Evolutionary conservation across 2,888 invertebrate genomes (phyloP).

Genomic region (Incurvaria masculella): DNA sequence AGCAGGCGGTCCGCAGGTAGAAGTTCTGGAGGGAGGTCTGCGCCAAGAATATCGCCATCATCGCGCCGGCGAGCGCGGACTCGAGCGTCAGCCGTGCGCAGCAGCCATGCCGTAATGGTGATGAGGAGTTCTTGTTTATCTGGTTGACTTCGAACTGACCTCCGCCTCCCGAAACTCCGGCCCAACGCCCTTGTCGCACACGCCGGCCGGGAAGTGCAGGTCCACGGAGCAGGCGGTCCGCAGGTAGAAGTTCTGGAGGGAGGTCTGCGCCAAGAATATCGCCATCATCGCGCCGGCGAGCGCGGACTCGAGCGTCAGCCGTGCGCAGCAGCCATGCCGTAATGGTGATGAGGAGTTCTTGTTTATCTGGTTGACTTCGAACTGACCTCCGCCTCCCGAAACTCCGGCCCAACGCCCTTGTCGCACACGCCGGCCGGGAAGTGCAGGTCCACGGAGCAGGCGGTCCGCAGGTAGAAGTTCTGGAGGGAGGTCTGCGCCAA

Average conservation of each 20-base stretch:
- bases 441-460: conserved; percentile 67
- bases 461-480: conserved; percentile 70
- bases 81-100: conserved; percentile 56
- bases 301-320: conserved; percentile 66
- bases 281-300: conserved; percentile 64
- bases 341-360: too few species aligned
- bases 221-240: conserved; percentile 74
- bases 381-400: conserved; percentile 35
- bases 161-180: conserved; percentile 37
- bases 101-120: too few species aligned
- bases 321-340: conserved; percentile 7
- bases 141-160: too few species aligned
- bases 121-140: too few species aligned
- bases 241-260: conserved; percentile 69
- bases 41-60: conserved; percentile 55
- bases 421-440: conserved; percentile 61
- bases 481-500: conserved; percentile 67
- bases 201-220: conserved; percentile 54
- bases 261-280: conserved; percentile 59
- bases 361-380: too few species aligned
- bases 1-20: conserved; percentile 70
- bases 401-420: conserved; percentile 45
- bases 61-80: conserved; percentile 68
- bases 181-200: conserved; percentile 58
- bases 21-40: conserved; percentile 72